Percentiles rank a stretch among this genome's conserved stretches.
Evolutionary conservation across 2,888 invertebrate species (phyloP).

Genomic region (Lycocerus yunnanus): DNA sequence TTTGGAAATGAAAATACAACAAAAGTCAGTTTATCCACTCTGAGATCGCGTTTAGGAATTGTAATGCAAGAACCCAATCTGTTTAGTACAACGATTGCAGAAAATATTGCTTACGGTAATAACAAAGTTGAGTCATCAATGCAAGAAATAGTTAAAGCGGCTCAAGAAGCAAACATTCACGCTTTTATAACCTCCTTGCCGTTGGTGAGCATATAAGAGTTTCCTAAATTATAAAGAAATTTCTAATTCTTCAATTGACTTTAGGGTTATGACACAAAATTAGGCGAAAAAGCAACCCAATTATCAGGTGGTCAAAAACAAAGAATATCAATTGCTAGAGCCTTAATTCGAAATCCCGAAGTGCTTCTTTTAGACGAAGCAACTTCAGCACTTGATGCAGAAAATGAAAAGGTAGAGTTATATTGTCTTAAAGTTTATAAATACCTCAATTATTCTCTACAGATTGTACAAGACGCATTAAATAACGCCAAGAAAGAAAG

Average conservation of each 20-base stretch:
- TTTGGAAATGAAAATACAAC: conserved; percentile 45
- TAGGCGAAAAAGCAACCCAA: conserved; percentile 79
- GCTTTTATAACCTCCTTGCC: conserved; percentile 79
- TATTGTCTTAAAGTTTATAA: background rate
- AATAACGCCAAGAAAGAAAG: conserved; percentile 80
- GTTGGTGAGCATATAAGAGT: conserved; percentile 58
- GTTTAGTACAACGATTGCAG: conserved; percentile 84
- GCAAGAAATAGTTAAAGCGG: conserved; percentile 77
- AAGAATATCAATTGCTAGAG: conserved; percentile 84
- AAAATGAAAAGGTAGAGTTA: conserved; percentile 76
- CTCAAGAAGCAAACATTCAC: conserved; percentile 86
- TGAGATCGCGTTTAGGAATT: conserved; percentile 81
- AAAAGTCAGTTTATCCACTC: conserved; percentile 39
- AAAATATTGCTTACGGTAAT: conserved; percentile 93
- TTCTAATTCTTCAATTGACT: background rate
- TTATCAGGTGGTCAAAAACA: conserved; percentile 86
- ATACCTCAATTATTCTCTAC: background rate
- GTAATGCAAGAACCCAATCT: conserved; percentile 92
- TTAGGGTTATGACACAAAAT: conserved; percentile 80
- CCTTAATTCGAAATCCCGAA: conserved; percentile 76
- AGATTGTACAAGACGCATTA: conserved; percentile 82
- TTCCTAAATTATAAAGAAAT: background rate
- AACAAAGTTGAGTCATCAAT: conserved; percentile 67
- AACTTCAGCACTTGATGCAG: conserved; percentile 83
- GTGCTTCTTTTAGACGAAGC: conserved; percentile 82